Conservation (phyloP, 2,113 vertebrate species). For the Cynocephalus volans region DNA sequence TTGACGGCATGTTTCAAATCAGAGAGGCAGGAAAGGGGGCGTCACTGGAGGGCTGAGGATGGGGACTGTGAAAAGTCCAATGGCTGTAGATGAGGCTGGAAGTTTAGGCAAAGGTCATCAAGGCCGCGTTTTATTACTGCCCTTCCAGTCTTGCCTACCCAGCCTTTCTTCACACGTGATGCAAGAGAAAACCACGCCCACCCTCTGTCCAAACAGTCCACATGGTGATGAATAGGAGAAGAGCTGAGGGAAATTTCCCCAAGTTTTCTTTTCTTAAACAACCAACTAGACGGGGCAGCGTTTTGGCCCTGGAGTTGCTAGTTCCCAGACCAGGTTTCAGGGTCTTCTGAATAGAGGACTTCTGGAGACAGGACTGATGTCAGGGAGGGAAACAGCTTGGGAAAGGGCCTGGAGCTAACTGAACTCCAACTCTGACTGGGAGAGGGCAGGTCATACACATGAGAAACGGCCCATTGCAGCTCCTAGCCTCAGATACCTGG, state of each 20-base stretch:
- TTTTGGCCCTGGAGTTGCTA: background rate
- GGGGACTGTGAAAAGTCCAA: background rate
- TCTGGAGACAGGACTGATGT: too few species aligned
- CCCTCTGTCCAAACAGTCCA: background rate
- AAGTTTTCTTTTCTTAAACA: background rate
- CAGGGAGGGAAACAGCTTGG: background rate
- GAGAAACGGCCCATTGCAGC: background rate
- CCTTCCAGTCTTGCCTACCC: background rate
- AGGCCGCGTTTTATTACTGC: background rate
- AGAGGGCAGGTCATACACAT: background rate
- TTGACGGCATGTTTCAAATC: background rate
- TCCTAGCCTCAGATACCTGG: background rate
- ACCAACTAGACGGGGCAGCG: background rate
- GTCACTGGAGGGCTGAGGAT: background rate
- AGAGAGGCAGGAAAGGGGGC: background rate
- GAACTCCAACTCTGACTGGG: rapidly evolving
- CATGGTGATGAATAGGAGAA: background rate
- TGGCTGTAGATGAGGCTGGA: background rate
- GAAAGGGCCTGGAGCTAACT: background rate
- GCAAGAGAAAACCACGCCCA: background rate
- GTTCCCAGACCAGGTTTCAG: background rate
- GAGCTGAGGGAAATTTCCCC: too few species aligned
- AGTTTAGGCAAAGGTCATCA: background rate
- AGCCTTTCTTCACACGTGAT: background rate
- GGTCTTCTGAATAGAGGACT: background rate